phyloP scores from a whole-genome alignment of 2,797 vertebrate genomes.

The Meriones psammophilus region DNA sequence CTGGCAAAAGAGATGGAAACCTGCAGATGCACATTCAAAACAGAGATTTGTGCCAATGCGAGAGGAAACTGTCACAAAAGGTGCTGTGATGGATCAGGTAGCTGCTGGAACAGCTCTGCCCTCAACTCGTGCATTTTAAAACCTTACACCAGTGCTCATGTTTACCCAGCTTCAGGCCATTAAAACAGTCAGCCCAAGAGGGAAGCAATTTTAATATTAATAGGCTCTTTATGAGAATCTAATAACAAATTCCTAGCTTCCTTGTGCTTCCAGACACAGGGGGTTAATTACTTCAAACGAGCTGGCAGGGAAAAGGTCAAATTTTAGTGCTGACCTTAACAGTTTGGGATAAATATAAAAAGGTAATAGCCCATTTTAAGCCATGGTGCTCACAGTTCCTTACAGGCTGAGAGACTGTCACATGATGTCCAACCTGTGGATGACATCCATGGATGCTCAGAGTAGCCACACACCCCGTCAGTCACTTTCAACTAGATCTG shows the following conservation, averaged over 20 bases:
- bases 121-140: conserved; percentile 81
- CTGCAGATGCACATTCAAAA: conserved; percentile 32
- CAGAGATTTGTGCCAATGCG: conserved; percentile 56
- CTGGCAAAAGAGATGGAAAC: conserved; percentile 34
- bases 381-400: conserved; percentile 2
- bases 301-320: conserved; percentile 81
- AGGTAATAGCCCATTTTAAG: conserved; percentile 61
- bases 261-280: conserved; percentile 81
- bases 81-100: conserved; percentile 39
- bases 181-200: conserved; percentile 81
- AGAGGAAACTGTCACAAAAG: conserved; percentile 62
- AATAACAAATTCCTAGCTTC: conserved; percentile 85
- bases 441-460: background rate
- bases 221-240: conserved; percentile 85
- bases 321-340: conserved; percentile 77
- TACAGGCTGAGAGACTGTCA: background rate
- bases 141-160: conserved; percentile 63
- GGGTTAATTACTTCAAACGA: conserved; percentile 86
- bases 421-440: background rate
- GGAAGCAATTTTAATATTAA: conserved; percentile 87
- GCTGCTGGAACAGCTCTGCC: conserved; percentile 60
- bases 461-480: background rate
- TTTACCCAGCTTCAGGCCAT: conserved; percentile 70
- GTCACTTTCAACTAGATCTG: conserved; percentile 3
- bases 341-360: conserved; percentile 78